Percentiles rank a stretch among this genome's conserved stretches.
phyloP scores from a whole-genome alignment of 2,888 invertebrate species.

The Drosophila hamatofila region DNA sequence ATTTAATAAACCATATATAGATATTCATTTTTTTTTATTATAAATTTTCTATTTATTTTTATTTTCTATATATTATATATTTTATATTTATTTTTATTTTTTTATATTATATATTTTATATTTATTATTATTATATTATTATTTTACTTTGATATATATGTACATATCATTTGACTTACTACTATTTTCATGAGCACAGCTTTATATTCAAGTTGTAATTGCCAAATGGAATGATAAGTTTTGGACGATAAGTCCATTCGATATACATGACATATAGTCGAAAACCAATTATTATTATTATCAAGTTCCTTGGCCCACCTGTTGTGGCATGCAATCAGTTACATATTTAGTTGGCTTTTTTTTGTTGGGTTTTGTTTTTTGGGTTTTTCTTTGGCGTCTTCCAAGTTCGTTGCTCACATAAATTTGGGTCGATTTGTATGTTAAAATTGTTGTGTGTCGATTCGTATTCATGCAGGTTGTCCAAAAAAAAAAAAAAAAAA shows the following conservation, averaged over 20 bases:
- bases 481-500: not conserved
- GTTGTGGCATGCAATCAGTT: conserved; percentile 39
- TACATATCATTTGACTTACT: not conserved
- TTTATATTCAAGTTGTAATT: not conserved
- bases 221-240: not conserved
- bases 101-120: conserved; percentile 2
- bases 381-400: conserved; percentile 8
- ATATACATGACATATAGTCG: not conserved
- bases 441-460: conserved; percentile 34
- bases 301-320: conserved; percentile 22
- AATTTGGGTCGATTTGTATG: conserved; percentile 56
- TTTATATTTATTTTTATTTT: not conserved
- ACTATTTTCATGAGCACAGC: not conserved
- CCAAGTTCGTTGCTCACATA: conserved; percentile 38
- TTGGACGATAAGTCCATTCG: not conserved
- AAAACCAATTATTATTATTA: not conserved
- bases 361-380: not conserved
- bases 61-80: conserved; percentile 1
- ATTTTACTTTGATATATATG: conserved; percentile 2
- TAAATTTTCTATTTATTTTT: no score
- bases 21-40: no score
- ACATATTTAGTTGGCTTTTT: conserved; percentile 19
- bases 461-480: conserved; percentile 50
- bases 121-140: no score
- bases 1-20: no score